Evolutionary conservation across 2,888 invertebrate genomes (phyloP).

Genomic region (Sminthurides aquaticus): DNA sequence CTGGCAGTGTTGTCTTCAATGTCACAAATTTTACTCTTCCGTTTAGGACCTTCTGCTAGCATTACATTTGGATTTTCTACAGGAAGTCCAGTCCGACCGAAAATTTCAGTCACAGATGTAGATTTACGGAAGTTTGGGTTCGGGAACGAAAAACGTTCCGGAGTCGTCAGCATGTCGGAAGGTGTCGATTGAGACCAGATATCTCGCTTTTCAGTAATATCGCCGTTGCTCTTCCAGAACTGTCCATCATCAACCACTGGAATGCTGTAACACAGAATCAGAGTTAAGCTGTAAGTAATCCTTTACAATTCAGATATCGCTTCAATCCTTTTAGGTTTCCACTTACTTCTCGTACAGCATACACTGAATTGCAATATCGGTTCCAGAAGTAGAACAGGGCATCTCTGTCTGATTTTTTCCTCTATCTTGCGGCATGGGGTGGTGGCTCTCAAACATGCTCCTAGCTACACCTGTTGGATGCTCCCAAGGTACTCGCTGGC

Average conservation of each 20-base stretch:
- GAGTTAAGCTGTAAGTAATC: no score
- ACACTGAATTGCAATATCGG: neutral
- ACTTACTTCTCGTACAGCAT: neutral
- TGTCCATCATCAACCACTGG: neutral
- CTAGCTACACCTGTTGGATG: no score
- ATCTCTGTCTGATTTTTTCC: neutral
- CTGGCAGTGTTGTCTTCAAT: no score
- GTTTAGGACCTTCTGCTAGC: neutral
- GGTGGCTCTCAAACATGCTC: no score
- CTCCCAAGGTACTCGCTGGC: conserved; percentile 8
- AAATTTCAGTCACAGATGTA: neutral
- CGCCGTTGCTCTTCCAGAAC: no score
- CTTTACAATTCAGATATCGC: no score
- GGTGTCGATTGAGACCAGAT: neutral
- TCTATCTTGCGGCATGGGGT: no score
- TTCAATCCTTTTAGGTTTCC: neutral
- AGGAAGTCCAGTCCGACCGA: neutral
- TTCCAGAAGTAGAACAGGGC: neutral
- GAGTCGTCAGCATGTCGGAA: neutral
- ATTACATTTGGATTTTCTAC: neutral
- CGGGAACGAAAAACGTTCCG: no score
- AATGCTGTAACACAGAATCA: neutral
- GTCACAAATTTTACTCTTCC: neutral
- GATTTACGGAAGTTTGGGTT: neutral
- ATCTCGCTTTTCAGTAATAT: neutral